Base-by-base conservation (phyloP, 1,140 invertebrate genomes). In the Magallana gigas region DNA sequence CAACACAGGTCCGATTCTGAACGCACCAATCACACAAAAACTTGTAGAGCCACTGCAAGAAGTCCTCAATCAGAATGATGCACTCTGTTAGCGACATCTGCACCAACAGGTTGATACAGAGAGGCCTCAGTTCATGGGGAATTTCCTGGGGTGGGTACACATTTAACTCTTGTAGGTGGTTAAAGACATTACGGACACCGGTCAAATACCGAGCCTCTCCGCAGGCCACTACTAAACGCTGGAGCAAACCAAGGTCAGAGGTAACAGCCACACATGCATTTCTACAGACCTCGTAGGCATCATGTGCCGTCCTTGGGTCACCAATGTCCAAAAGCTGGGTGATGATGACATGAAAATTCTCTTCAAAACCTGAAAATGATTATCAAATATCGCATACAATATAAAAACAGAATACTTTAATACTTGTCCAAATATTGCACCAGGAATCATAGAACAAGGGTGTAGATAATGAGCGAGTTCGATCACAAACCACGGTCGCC, bases 21-120 rank as follows among this genome's bases (percentile, higher is more conserved):
- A 76, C 68, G 14, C 68, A 76, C 68, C 68, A 76, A 36, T 76
- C 68, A 36, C 68, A 76, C 3, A 76, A 29, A 76, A 29, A 76
- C 23, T 23, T 76, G 23, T 76, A 76, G 1, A 76, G 12, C 18
- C 23, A 76, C 8, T 29, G 14, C 68, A 76, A 29, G 68, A 76
- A 76, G 68, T 76, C 68, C 14, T 76, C 68, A 29, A 76, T 76
- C 8, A 76, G 68, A 8, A 76, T 9, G 12, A 76, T 11, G 29
- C 68, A 36, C 68, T 76, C 68, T 12, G 36, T 29, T 1, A 29
- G 12, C 0, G 68, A 76, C 68, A 76, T 36, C 23, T 76, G 6
- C 23, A 29, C 9, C 7, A 29, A 12, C 68, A 76, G 23, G 12
- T 76, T 23, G 8, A 76, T 29, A 76, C 68, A 48, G 9, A 76